Evolutionary conservation across 2,797 vertebrate species (phyloP), one percentile per base, ranked within the genome.

Genomic region (Garrulus glandarius): DNA sequence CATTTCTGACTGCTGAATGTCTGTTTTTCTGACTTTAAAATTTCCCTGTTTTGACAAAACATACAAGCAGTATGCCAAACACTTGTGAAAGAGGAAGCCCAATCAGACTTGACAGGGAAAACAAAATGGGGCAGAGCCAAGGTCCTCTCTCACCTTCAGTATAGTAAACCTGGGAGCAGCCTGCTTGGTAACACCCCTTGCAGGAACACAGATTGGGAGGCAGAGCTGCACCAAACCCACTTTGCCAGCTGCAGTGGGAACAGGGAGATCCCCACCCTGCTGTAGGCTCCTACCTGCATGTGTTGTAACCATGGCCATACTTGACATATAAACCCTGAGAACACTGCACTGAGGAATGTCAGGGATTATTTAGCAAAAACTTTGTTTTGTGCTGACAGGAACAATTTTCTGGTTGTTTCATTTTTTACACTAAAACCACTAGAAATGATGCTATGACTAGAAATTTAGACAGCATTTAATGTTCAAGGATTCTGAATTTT

Each of bases 401-500:
- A 64, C 55, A 89, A 59, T 32, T 41, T 65, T 4, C 47, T 43
- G 11, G 16, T 55, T 22, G 6, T 52, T 63, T 55, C n/a, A 43
- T 56, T 89, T 91, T 65, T 82, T 39, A 52, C n/a, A 46, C 44
- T 37, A 55, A 79, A 91, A 49, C 26, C 44, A 21, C 15, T 70
- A 59, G 56, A 56, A 79, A 59, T 67, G 27, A 81, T 59, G 65
- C n/a, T 67, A 49, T 44, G 41, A 52, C 57, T 75, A 56, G 32
- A 63, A 95, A 89, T 79, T 41, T 56, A 76, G 65, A 47, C 34
- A 37, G 63, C 32, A 44, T 57, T 88, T 46, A 21, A 47, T 22
- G 24, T 26, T 65, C 43, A 70, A 92, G 55, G 43, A 61, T 84
- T 96, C 88, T 79, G 92, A 91, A 97, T 95, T 82, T 94, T 83